Percentiles rank a stretch among this genome's conserved stretches.
Evolutionary conservation across 2,113 vertebrate genomes (phyloP).

Genomic region (Petromus typicus): DNA sequence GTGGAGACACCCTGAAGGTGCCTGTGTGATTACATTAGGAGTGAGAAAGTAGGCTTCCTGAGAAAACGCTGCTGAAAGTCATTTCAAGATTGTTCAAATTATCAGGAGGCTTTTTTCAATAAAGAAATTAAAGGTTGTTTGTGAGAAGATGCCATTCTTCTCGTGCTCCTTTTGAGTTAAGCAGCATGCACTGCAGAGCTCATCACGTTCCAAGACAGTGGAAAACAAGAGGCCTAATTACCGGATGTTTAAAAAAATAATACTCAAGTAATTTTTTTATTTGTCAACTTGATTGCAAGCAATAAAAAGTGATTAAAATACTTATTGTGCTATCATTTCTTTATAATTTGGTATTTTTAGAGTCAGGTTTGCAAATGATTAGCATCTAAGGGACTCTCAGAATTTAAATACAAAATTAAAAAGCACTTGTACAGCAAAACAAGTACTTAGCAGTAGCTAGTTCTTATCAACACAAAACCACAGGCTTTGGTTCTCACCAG

Average conservation of each 20-base stretch:
- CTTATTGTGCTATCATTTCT: conserved; percentile 68
- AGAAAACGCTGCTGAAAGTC: background rate
- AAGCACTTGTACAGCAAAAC: conserved; percentile 51
- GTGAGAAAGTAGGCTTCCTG: background rate
- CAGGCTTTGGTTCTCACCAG: conserved; percentile 18
- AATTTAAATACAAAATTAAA: conserved; percentile 76
- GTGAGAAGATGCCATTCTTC: background rate
- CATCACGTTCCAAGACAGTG: conserved; percentile 28
- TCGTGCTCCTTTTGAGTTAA: background rate
- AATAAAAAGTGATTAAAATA: conserved; percentile 73
- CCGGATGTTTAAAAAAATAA: conserved; percentile 64
- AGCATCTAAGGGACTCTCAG: conserved; percentile 53
- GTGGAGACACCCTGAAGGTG: background rate
- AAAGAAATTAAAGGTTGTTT: conserved; percentile 26
- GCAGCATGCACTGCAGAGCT: background rate
- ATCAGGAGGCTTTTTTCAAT: conserved; percentile 23
- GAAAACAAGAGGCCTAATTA: conserved; percentile 70
- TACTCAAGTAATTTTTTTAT: conserved; percentile 62
- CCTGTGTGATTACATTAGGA: background rate
- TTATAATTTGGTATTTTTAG: conserved; percentile 72
- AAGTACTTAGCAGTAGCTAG: conserved; percentile 35
- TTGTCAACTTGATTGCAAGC: conserved; percentile 74
- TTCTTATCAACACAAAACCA: conserved; percentile 22
- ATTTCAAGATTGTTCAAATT: background rate
- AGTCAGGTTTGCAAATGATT: conserved; percentile 72